Evolutionary conservation across 2,797 vertebrate genomes (phyloP).

Genomic region (Pseudochirops cupreus): DNA sequence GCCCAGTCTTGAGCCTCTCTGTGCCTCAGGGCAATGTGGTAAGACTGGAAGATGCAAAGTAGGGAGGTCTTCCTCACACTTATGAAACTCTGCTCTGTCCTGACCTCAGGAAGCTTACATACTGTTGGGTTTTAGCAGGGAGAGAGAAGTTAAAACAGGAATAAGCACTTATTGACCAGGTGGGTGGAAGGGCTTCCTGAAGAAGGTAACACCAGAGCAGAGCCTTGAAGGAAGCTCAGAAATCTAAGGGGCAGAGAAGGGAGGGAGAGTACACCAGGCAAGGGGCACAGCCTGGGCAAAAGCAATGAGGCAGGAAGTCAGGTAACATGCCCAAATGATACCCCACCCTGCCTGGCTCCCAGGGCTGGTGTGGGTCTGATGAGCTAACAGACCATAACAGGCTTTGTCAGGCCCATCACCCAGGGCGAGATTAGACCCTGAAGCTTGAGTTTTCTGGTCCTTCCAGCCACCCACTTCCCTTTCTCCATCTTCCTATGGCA

Average conservation of each 20-base stretch:
- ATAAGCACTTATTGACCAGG: background rate
- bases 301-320: background rate
- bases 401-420: background rate
- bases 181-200: background rate
- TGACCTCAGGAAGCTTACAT: background rate
- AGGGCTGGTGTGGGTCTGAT: background rate
- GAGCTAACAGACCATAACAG: background rate
- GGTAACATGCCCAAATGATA: background rate
- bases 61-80: no score
- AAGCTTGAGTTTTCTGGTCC: no score
- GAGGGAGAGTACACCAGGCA: no score
- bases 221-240: background rate
- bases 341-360: background rate
- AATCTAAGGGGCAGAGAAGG: background rate
- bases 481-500: background rate
- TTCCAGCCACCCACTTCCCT: background rate
- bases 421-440: background rate
- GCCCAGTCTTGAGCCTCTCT: background rate
- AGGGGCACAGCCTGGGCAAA: background rate
- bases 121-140: background rate
- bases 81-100: background rate
- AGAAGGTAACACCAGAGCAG: background rate
- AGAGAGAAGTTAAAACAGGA: background rate
- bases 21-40: background rate
- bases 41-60: no score